A percentile compares a stretch with the other conserved stretches of the same genome.
phyloP scores from a whole-genome alignment of 2,888 invertebrate species.

The Phorcus lineatus region DNA sequence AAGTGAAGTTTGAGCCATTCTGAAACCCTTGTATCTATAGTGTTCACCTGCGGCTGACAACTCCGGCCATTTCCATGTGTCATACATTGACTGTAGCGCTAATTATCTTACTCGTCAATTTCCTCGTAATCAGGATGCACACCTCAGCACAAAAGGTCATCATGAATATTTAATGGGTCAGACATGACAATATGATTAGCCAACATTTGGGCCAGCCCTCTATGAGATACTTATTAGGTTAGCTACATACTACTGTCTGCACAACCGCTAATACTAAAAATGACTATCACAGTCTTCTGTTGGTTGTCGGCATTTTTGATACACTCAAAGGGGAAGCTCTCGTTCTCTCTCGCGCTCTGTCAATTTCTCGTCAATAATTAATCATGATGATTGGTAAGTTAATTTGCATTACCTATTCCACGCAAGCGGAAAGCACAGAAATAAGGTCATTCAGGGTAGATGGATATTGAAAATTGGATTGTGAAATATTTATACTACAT shows the following conservation, averaged over 20 bases:
- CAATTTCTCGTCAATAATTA: neutral
- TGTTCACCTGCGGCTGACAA: neutral
- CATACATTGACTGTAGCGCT: neutral
- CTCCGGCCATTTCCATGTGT: neutral
- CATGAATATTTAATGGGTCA: constrained; percentile 7
- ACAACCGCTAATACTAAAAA: neutral
- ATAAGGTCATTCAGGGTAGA: neutral
- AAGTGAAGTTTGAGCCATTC: no score
- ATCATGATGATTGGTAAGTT: neutral
- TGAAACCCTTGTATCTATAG: no score
- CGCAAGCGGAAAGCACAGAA: neutral
- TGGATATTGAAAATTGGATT: constrained; percentile 4
- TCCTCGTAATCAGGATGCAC: neutral
- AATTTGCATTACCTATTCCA: neutral
- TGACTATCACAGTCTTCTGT: neutral
- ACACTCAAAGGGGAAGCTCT: neutral
- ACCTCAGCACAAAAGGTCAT: constrained; percentile 7
- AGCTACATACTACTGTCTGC: neutral
- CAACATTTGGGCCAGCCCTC: neutral
- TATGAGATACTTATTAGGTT: neutral
- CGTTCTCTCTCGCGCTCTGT: neutral
- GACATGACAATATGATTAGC: constrained; percentile 13
- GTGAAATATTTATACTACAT: neutral
- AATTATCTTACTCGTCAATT: constrained; percentile 5
- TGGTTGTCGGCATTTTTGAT: neutral